A percentile compares a stretch with the other conserved stretches of the same genome.
Conservation (phyloP, 2,888 invertebrate species). For the Mechanitis mazaeus region DNA sequence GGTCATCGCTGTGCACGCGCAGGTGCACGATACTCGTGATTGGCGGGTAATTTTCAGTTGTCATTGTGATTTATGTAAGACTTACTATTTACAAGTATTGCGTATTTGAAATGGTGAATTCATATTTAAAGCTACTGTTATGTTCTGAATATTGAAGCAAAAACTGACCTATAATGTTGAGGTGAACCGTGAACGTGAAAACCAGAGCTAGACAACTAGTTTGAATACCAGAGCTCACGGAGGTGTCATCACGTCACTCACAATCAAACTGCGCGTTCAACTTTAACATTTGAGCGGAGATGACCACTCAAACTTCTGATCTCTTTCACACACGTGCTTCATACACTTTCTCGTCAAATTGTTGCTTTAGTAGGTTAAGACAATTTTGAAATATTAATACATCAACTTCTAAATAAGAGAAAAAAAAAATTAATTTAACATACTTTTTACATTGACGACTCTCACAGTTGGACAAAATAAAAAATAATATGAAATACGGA, state of each 20-base stretch:
- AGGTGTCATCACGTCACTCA: slow-evolving; percentile 32
- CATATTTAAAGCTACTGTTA: neutral
- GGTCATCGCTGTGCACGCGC: slow-evolving; percentile 34
- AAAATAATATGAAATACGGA: no score
- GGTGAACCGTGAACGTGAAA: neutral
- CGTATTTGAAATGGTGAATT: slow-evolving; percentile 12
- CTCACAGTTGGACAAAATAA: no score
- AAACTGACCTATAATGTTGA: neutral
- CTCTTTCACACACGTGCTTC: slow-evolving; percentile 50
- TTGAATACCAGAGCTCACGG: slow-evolving; percentile 43
- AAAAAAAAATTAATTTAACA: no score
- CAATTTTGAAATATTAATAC: slow-evolving; percentile 1
- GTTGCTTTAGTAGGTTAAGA: slow-evolving; percentile 47
- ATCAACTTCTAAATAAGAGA: neutral
- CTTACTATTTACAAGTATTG: slow-evolving; percentile 23
- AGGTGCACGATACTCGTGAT: slow-evolving; percentile 36
- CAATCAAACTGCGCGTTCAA: slow-evolving; percentile 40
- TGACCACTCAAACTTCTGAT: slow-evolving; percentile 62
- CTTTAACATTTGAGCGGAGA: slow-evolving; percentile 64
- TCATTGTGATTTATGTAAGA: slow-evolving; percentile 32
- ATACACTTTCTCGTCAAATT: slow-evolving; percentile 64
- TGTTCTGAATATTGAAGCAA: neutral
- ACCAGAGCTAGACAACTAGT: neutral
- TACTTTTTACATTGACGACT: no score
- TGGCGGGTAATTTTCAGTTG: slow-evolving; percentile 35